Evolutionary conservation across 2,797 vertebrate species (phyloP).

Genomic region (Anas bernieri): DNA sequence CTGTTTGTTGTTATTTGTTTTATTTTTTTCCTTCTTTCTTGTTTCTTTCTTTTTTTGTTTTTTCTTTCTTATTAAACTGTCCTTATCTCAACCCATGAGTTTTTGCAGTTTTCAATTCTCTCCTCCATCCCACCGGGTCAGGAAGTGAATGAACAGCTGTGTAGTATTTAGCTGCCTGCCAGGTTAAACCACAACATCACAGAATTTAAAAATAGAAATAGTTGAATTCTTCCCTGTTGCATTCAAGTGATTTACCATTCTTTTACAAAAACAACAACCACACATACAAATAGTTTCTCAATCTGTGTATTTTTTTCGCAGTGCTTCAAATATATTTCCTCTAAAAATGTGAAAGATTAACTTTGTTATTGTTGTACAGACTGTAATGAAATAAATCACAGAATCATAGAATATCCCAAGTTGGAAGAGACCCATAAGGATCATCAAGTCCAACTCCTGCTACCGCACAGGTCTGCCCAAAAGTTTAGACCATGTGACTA

Average conservation of each 20-base stretch:
- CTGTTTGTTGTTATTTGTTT: no score
- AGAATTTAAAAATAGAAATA: neutral
- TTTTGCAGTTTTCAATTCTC: neutral
- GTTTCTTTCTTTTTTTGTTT: no score
- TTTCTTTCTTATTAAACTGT: neutral
- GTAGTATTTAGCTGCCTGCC: neutral
- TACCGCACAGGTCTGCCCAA: no score
- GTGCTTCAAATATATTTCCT: neutral
- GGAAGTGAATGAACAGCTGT: neutral
- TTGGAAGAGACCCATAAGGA: no score
- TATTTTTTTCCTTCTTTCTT: no score
- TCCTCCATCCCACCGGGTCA: neutral
- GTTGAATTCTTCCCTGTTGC: neutral
- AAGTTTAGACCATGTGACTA: no score
- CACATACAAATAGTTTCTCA: neutral
- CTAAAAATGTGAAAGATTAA: neutral
- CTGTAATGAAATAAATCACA: neutral
- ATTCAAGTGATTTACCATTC: neutral
- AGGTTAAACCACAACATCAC: neutral
- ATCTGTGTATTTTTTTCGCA: neutral
- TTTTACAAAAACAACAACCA: neutral
- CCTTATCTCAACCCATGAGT: neutral
- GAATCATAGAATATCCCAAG: no score
- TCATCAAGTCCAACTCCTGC: no score
- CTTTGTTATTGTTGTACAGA: neutral